Percentiles rank a stretch among this genome's conserved stretches.
Evolutionary conservation across 1,140 invertebrate species (phyloP).

Genomic region (Limonius californicus): DNA sequence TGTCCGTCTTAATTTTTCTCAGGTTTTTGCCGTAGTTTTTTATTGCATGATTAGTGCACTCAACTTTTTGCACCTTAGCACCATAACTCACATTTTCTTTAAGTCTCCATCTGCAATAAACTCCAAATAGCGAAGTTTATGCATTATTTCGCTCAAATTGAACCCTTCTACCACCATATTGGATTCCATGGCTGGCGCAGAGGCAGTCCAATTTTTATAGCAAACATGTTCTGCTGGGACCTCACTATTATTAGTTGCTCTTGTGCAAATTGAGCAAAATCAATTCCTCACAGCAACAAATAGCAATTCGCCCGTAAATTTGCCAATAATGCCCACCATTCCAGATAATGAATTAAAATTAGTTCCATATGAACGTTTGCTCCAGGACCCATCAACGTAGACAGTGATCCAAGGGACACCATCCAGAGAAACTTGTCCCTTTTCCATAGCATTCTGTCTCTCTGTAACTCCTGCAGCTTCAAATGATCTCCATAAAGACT

Average conservation of each 20-base stretch:
- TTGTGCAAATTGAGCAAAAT: constrained; percentile 3
- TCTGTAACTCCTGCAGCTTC: too few species aligned
- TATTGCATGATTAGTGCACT: constrained; percentile 25
- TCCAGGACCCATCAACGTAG: constrained; percentile 41
- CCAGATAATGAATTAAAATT: constrained; percentile 42
- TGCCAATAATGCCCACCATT: constrained; percentile 28
- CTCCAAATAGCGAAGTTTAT: constrained; percentile 37
- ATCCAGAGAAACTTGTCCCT: constrained; percentile 35
- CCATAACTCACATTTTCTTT: constrained; percentile 23
- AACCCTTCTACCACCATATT: constrained; percentile 44
- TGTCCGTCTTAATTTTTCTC: constrained; percentile 6
- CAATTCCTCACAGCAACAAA: constrained; percentile 14
- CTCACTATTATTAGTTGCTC: not conserved
- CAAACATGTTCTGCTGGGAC: not conserved
- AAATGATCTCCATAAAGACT: too few species aligned
- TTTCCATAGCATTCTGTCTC: constrained; percentile 32
- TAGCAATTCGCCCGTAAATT: constrained; percentile 28
- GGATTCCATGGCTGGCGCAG: constrained; percentile 15
- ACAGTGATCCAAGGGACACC: constrained; percentile 43
- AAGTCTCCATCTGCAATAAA: constrained; percentile 42
- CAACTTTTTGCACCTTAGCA: constrained; percentile 36
- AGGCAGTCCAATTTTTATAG: constrained; percentile 16
- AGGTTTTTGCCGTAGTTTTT: constrained; percentile 18
- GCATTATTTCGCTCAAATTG: constrained; percentile 29
- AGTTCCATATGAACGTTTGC: too few species aligned